Base-by-base conservation (phyloP, 2,888 invertebrate species). In the Lymantria dispar region DNA sequence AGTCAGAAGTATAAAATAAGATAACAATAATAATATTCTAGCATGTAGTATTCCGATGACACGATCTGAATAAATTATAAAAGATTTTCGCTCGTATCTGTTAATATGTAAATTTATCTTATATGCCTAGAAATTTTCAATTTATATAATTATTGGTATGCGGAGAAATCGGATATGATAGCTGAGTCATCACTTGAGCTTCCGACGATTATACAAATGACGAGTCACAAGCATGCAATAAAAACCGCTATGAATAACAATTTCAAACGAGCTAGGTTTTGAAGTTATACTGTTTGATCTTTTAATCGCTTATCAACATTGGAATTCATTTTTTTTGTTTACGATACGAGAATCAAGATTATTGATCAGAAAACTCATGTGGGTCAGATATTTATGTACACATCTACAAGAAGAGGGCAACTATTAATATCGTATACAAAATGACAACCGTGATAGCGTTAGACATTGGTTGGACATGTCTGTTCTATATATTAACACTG, bases 281-380 rank as follows among this genome's bases (percentile, higher is more conserved):
- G 31, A 36, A 44, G n/a, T 14, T 38, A n/a, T 38, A 38, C 8
- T 38, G 38, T 38, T n/a, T 38, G 13, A 44, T 36, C 14, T 11
- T 45, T 45, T n/a, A 37, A 33, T 45, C 45, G 15, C 13, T 39
- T 39, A 45, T 45, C 45, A 13, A 29, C 30, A 45, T 7, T 36
- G 8, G 14, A n/a, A 7, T 22, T 15, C 8, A 14, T 10, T 7
- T 15, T 31, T 33, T 13, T 13, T 15, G 42, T 30, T 29, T 43
- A 38, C 43, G 47, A 36, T 48, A 38, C 30, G 14, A 36, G 42
- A 48, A n/a, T 43, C 62, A 52, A 62, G 62, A 61, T 61, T 65
- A 68, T 68, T 65, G 65, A 65, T 68, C 68, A 68, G 62, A 64
- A 64, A 64, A 59, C 62, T 50, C 43, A 65, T 62, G 56, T 68